phyloP scores from a whole-genome alignment of 1,140 invertebrate genomes.

The Pseudomyrmex dendroicus region DNA sequence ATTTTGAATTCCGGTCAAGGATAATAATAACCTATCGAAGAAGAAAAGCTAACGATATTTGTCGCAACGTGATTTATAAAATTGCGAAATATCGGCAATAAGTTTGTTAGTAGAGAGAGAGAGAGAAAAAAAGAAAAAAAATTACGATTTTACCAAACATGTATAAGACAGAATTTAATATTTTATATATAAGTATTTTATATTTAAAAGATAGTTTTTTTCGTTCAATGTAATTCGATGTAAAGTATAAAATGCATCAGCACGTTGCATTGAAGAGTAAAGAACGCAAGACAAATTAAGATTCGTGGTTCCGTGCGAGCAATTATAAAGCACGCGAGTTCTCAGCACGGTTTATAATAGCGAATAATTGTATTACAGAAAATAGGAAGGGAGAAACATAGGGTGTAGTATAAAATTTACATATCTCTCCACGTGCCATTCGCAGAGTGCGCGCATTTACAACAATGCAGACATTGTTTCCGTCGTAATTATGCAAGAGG shows the following conservation, averaged over 20 bases:
- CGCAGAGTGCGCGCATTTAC: slow-evolving; percentile 48
- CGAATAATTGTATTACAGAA: slow-evolving; percentile 24
- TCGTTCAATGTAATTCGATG: background rate
- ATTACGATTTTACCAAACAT: too few relatives aligned
- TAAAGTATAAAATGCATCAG: background rate
- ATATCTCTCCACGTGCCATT: slow-evolving; percentile 48
- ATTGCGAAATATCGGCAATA: background rate
- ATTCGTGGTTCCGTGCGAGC: background rate
- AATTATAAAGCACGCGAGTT: slow-evolving; percentile 23
- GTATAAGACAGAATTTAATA: background rate
- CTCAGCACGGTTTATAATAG: slow-evolving; percentile 15
- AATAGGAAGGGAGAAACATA: background rate
- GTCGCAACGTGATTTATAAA: background rate
- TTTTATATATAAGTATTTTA: too few relatives aligned
- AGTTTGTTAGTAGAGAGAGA: background rate
- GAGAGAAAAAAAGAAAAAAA: too few relatives aligned
- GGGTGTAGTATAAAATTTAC: slow-evolving; percentile 35
- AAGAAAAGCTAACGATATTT: background rate
- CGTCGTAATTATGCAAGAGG: slow-evolving; percentile 45
- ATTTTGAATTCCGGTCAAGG: slow-evolving; percentile 33
- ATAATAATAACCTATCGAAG: slow-evolving; percentile 3
- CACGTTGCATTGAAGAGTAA: background rate
- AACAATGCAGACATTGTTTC: slow-evolving; percentile 54
- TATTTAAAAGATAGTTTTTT: background rate
- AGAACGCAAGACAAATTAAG: background rate